Percentiles rank a stretch among this genome's conserved stretches.
Evolutionary conservation across 2,888 invertebrate genomes (phyloP).

Genomic region (Aleiodes alternator): DNA sequence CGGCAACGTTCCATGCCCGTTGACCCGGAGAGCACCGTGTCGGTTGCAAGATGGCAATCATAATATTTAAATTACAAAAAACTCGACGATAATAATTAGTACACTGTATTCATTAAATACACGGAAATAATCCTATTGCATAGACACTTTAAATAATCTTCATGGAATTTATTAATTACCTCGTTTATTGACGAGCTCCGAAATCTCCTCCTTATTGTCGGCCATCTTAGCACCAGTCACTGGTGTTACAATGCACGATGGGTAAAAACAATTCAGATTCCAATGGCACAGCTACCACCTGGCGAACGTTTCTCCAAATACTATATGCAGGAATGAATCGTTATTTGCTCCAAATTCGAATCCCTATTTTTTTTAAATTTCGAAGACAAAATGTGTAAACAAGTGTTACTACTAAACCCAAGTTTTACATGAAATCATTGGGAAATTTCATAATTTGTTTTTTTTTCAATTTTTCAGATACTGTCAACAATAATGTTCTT

Average conservation of each 20-base stretch:
- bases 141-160: conserved; percentile 53
- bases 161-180: conserved; percentile 67
- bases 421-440: neutral
- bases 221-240: conserved; percentile 76
- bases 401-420: neutral
- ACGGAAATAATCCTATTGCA: conserved; percentile 37
- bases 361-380: neutral
- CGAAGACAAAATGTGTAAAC: neutral
- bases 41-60: conserved; percentile 67
- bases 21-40: conserved; percentile 55
- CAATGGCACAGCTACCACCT: conserved; percentile 47
- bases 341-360: conserved; percentile 39
- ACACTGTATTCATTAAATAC: conserved; percentile 16
- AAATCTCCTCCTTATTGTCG: conserved; percentile 75
- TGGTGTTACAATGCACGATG: conserved; percentile 73
- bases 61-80: conserved; percentile 59
- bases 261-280: conserved; percentile 71
- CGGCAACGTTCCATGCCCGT: conserved; percentile 58
- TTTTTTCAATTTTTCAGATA: neutral
- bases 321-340: neutral
- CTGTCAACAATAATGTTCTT: neutral
- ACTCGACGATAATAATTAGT: neutral
- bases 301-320: conserved; percentile 24
- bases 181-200: conserved; percentile 73
- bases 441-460: neutral